Conservation (phyloP, 2,888 invertebrate species). For the Drosophila eohydei region DNA sequence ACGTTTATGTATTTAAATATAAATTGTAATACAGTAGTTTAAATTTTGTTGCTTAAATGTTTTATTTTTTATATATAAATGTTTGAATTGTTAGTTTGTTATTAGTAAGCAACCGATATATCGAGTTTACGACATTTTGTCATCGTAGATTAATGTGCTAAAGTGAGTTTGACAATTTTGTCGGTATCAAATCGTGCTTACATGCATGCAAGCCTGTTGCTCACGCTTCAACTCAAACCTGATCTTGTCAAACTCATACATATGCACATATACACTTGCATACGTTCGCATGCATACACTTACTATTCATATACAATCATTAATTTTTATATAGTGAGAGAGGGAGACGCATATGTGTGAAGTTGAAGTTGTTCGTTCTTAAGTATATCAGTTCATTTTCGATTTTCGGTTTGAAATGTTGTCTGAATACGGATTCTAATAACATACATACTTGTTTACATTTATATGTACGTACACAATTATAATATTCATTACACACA, state of each 20-base stretch:
- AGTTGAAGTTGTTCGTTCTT: constrained; percentile 60
- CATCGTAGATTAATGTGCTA: constrained; percentile 11
- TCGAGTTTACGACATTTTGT: neutral
- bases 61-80: neutral
- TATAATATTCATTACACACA: constrained; percentile 9
- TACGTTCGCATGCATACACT: constrained; percentile 24
- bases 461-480: constrained; percentile 34
- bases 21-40: neutral
- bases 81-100: neutral
- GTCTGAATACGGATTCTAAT: constrained; percentile 52
- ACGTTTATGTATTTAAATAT: no score
- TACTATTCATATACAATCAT: constrained; percentile 40
- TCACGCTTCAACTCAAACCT: constrained; percentile 54
- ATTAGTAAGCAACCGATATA: neutral
- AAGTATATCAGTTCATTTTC: constrained; percentile 56
- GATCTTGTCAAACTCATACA: constrained; percentile 47
- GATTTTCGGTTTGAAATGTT: constrained; percentile 58
- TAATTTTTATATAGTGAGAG: constrained; percentile 15
- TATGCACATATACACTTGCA: constrained; percentile 21
- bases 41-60: neutral
- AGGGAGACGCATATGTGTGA: constrained; percentile 35
- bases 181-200: constrained; percentile 46
- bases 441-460: constrained; percentile 33
- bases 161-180: constrained; percentile 42
- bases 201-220: constrained; percentile 58